phyloP scores from a whole-genome alignment of 2,888 invertebrate species.

The Cyrtodaria siliqua region DNA sequence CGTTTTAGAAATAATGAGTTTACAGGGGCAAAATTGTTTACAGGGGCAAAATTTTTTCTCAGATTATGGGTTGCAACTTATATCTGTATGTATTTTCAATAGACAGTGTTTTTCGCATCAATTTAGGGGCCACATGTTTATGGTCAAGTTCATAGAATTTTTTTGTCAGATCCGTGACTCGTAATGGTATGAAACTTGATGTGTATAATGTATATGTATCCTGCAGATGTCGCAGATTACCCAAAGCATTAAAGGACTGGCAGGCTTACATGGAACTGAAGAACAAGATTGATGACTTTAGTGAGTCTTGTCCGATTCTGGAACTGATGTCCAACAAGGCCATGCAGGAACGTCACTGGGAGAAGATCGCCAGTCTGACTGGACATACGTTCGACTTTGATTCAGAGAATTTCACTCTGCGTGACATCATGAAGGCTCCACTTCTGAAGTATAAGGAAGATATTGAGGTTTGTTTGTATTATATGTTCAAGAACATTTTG shows the following conservation, averaged over 20 bases:
- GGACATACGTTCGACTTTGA: slow-evolving; percentile 92
- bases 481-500: too few relatives aligned
- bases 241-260: slow-evolving; percentile 95
- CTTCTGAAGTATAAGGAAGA: slow-evolving; percentile 93
- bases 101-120: too few relatives aligned
- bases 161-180: too few relatives aligned
- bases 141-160: too few relatives aligned
- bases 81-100: too few relatives aligned
- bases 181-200: too few relatives aligned
- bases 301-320: slow-evolving; percentile 93
- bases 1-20: too few relatives aligned
- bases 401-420: slow-evolving; percentile 92
- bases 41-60: too few relatives aligned
- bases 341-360: slow-evolving; percentile 94
- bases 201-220: too few relatives aligned
- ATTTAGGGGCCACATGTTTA: too few relatives aligned
- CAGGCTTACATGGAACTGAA: slow-evolving; percentile 94
- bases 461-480: slow-evolving; percentile 92
- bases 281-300: slow-evolving; percentile 96
- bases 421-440: slow-evolving; percentile 94
- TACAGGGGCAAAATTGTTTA: too few relatives aligned
- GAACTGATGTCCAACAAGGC: slow-evolving; percentile 96
- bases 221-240: slow-evolving; percentile 91
- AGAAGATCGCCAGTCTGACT: slow-evolving; percentile 88
- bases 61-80: too few relatives aligned